A percentile compares a stretch with the other conserved stretches of the same genome.
phyloP scores from a whole-genome alignment of 1,140 invertebrate genomes.

The Andricus grossulariae region DNA sequence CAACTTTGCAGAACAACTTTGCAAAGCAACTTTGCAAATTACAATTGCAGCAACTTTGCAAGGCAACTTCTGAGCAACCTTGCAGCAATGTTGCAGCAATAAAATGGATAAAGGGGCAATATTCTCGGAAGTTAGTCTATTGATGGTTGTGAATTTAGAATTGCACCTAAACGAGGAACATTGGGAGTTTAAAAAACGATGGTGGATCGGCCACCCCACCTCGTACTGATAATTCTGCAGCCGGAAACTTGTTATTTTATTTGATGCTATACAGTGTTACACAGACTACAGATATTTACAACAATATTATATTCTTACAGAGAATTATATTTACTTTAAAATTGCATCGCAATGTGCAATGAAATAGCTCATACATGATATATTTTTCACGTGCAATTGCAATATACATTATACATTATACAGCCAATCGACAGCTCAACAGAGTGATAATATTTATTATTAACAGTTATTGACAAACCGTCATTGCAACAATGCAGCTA shows the following conservation, averaged over 20 bases:
- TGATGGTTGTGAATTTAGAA: not conserved
- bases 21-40: too few relatives aligned
- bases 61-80: too few relatives aligned
- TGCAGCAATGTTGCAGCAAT: too few relatives aligned
- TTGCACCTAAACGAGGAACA: slow-evolving; percentile 37
- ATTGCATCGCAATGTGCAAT: slow-evolving; percentile 74
- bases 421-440: slow-evolving; percentile 75
- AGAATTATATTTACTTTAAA: slow-evolving; percentile 77
- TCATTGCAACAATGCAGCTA: slow-evolving; percentile 74
- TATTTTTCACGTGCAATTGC: slow-evolving; percentile 73
- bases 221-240: slow-evolving; percentile 75
- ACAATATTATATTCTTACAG: slow-evolving; percentile 78
- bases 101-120: too few relatives aligned
- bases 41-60: too few relatives aligned
- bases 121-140: too few relatives aligned
- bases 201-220: slow-evolving; percentile 77
- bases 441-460: slow-evolving; percentile 75
- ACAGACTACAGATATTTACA: slow-evolving; percentile 78
- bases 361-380: slow-evolving; percentile 71
- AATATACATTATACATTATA: slow-evolving; percentile 73
- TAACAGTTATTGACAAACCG: slow-evolving; percentile 73
- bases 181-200: slow-evolving; percentile 64
- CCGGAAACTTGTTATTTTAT: slow-evolving; percentile 76
- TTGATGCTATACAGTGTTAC: slow-evolving; percentile 77
- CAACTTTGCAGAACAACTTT: too few relatives aligned